Conservation (phyloP, 2,797 vertebrate species). For the Anabas testudineus region DNA sequence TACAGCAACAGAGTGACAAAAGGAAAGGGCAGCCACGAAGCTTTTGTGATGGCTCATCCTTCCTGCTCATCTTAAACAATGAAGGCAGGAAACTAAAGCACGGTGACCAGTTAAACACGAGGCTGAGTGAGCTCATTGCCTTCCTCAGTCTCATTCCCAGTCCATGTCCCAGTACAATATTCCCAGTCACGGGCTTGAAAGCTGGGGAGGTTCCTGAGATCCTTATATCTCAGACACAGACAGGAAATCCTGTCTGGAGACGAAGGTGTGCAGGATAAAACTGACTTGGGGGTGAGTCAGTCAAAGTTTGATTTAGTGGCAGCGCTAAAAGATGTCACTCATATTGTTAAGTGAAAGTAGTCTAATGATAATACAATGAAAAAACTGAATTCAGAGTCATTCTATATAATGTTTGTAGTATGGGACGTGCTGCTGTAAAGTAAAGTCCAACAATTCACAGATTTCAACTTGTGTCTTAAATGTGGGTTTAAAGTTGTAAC, state of each 20-base stretch:
- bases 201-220: conserved; percentile 2
- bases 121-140: not conserved
- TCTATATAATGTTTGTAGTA: no score
- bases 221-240: conserved; percentile 39
- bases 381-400: no score
- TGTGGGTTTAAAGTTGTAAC: no score
- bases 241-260: conserved; percentile 72
- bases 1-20: conserved; percentile 11
- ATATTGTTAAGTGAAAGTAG: not conserved
- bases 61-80: conserved; percentile 69
- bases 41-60: conserved; percentile 63
- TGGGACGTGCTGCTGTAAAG: no score
- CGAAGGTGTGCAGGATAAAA: conserved; percentile 19
- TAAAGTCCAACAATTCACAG: no score
- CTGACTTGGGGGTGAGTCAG: conserved; percentile 15
- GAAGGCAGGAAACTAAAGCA: conserved; percentile 61
- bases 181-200: conserved; percentile 24
- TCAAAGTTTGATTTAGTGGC: conserved; percentile 2
- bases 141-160: conserved; percentile 21
- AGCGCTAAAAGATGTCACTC: not conserved
- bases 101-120: not conserved
- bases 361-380: no score
- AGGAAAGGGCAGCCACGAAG: conserved; percentile 5
- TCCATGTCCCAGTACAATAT: not conserved
- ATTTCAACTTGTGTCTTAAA: not conserved